These are phyloP conservation scores for Gerris buenoi DNA, from an alignment of 1,140 invertebrate genomes.

Conservation along the genomic window DNA sequence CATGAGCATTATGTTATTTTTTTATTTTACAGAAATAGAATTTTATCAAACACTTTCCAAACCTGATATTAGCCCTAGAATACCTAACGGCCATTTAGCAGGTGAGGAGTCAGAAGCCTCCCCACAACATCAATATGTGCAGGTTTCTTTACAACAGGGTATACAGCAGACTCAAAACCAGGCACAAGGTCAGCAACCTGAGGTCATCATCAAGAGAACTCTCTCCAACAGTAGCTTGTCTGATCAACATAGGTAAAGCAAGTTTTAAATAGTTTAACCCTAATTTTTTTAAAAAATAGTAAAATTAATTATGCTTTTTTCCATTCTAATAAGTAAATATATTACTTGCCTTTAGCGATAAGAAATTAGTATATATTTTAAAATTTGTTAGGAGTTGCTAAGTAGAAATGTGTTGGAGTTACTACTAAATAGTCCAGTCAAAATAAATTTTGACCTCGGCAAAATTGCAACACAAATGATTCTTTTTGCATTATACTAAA, in stretches of 20 bases:
- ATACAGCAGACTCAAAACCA: constrained; percentile 4
- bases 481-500: too few relatives aligned
- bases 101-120: constrained; percentile 12
- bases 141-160: constrained; percentile 16
- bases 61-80: background rate
- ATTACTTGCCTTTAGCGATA: too few relatives aligned
- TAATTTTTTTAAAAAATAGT: too few relatives aligned
- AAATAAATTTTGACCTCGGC: too few relatives aligned
- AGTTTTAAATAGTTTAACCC: background rate
- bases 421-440: too few relatives aligned
- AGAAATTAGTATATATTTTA: too few relatives aligned
- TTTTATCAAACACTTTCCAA: constrained; percentile 20
- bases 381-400: too few relatives aligned
- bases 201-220: constrained; percentile 39
- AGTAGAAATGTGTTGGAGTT: too few relatives aligned
- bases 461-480: too few relatives aligned
- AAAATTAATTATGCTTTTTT: too few relatives aligned
- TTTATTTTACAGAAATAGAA: constrained; percentile 19
- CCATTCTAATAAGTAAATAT: too few relatives aligned
- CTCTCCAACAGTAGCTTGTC: constrained; percentile 47
- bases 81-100: background rate
- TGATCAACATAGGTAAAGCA: constrained; percentile 24
- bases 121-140: background rate
- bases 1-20: constrained; percentile 4
- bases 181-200: background rate